Evolutionary conservation across 2,797 vertebrate genomes (phyloP).

Genomic region (Apogon hyalosoma): DNA sequence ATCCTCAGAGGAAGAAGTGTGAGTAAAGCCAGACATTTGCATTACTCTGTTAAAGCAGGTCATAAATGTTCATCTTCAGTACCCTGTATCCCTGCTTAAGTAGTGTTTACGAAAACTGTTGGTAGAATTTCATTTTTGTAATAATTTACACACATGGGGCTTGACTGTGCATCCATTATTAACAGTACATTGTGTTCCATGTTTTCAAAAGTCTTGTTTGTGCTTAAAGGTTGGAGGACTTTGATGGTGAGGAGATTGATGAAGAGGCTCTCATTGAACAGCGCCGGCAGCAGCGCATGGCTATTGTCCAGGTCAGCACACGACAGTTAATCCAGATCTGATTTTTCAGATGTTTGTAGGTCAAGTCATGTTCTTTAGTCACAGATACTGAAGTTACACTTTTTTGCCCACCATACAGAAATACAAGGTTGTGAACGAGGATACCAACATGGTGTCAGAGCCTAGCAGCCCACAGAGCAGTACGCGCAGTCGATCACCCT

Average conservation of each 20-base stretch:
- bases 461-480: conserved; percentile 98
- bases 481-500: conserved; percentile 93
- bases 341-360: not conserved
- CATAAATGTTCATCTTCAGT: not conserved
- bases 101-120: too few relatives aligned
- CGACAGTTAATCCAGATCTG: not conserved
- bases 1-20: conserved; percentile 95
- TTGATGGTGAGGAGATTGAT: conserved; percentile 96
- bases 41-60: not conserved
- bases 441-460: conserved; percentile 91
- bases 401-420: conserved; percentile 82
- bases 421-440: conserved; percentile 91
- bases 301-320: conserved; percentile 92
- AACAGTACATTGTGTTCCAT: not conserved
- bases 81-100: too few relatives aligned
- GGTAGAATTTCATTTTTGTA: not conserved
- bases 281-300: conserved; percentile 92
- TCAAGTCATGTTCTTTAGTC: too few relatives aligned
- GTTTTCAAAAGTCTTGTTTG: conserved; percentile 1
- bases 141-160: not conserved
- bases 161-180: not conserved
- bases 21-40: conserved; percentile 64
- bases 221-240: conserved; percentile 91
- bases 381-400: too few relatives aligned
- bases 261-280: conserved; percentile 98